Evolutionary conservation across 2,113 vertebrate genomes (phyloP).

Genomic region (Todiramphus chloris): DNA sequence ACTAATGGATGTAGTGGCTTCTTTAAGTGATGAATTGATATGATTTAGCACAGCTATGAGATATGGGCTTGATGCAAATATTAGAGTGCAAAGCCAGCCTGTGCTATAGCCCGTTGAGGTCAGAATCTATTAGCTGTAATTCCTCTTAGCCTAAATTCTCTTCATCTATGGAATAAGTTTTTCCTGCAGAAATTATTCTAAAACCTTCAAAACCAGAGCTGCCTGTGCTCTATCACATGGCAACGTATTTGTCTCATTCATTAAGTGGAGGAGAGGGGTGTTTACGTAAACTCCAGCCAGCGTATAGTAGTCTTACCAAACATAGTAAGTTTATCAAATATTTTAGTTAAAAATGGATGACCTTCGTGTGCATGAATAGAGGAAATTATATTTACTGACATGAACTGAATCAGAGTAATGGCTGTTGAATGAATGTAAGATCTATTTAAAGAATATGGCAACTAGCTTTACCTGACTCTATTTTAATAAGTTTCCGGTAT

Average conservation of each 20-base stretch:
- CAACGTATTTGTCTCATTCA: neutral
- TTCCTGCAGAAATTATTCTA: slow-evolving; percentile 7
- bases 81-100: slow-evolving; percentile 28
- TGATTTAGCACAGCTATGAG: slow-evolving; percentile 11
- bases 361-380: neutral
- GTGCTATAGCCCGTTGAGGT: slow-evolving; percentile 49
- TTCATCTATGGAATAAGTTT: neutral
- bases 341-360: neutral
- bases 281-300: neutral
- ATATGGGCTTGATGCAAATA: slow-evolving; percentile 5
- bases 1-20: slow-evolving; percentile 51
- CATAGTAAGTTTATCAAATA: neutral
- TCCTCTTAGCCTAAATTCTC: slow-evolving; percentile 21
- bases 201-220: neutral
- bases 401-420: neutral
- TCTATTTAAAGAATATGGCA: neutral
- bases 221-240: neutral
- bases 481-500: neutral
- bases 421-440: neutral
- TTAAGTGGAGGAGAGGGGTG: neutral
- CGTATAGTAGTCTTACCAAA: neutral
- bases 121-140: slow-evolving; percentile 57
- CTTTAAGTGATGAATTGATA: slow-evolving; percentile 45
- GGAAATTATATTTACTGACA: neutral
- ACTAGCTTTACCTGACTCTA: neutral